Percentiles rank a stretch among this genome's conserved stretches.
These are phyloP conservation scores for Rhagologus leucostigma DNA, from an alignment of 2,113 vertebrate species.

Conservation along the genomic window DNA sequence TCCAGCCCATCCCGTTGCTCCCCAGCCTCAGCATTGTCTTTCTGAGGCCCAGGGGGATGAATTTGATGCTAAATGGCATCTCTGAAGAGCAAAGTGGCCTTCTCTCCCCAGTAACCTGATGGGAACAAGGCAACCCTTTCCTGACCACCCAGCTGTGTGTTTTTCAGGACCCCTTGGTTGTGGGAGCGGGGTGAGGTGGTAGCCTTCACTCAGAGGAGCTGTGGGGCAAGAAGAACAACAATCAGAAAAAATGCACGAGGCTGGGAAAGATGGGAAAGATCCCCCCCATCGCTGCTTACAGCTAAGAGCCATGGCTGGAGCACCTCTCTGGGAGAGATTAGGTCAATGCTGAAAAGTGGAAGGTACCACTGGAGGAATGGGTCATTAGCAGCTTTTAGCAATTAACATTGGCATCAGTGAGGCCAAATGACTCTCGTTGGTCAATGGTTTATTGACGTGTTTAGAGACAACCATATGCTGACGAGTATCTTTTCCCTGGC, in stretches of 20 bases:
- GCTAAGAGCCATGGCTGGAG: neutral
- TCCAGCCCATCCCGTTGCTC: neutral
- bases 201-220: neutral
- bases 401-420: neutral
- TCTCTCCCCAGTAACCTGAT: neutral
- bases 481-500: neutral
- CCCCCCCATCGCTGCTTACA: neutral
- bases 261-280: neutral
- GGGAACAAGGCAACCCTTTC: neutral
- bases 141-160: neutral
- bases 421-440: neutral
- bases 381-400: neutral
- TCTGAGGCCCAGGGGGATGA: fast-evolving
- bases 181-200: neutral
- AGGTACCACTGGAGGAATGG: neutral
- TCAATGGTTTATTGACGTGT: neutral
- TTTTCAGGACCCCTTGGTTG: neutral
- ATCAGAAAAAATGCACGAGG: fast-evolving
- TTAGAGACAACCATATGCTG: neutral
- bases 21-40: neutral
- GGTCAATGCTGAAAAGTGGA: neutral
- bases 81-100: neutral
- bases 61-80: neutral
- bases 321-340: neutral
- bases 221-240: neutral